Conservation (phyloP, 2,113 vertebrate species). For the Myrmecophaga tridactyla region DNA sequence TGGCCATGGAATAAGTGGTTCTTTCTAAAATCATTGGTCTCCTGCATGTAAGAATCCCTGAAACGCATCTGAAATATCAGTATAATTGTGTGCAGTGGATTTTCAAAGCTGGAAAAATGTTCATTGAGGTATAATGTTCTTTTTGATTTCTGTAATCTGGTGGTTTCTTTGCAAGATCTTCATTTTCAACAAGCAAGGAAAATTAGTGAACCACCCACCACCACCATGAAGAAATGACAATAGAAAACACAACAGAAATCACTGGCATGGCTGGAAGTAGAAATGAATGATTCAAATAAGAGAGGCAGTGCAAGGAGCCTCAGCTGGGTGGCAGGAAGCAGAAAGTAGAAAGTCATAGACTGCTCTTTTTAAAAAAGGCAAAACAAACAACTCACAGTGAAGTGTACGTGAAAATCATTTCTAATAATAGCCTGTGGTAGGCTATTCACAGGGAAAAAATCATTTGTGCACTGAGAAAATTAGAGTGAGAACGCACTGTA, state of each 20-base stretch:
- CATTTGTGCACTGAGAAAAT: slow-evolving; percentile 65
- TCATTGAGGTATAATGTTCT: neutral
- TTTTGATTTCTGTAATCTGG: neutral
- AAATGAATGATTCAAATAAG: slow-evolving; percentile 51
- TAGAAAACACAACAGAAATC: neutral
- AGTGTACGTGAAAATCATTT: slow-evolving; percentile 55
- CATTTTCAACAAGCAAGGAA: slow-evolving; percentile 32
- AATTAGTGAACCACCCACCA: neutral
- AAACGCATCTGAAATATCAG: neutral
- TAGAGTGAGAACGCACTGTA: slow-evolving; percentile 43
- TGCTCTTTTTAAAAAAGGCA: slow-evolving; percentile 39
- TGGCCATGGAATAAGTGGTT: neutral
- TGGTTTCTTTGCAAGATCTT: slow-evolving; percentile 10
- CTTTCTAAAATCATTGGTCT: neutral
- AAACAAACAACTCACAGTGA: slow-evolving; percentile 62
- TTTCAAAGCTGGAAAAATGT: slow-evolving; percentile 14
- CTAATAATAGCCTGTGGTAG: slow-evolving; percentile 68
- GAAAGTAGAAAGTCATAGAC: slow-evolving; percentile 4
- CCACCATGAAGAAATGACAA: rapidly evolving
- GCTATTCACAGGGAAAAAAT: slow-evolving; percentile 65
- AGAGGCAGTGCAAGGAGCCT: neutral
- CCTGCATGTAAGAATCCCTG: neutral
- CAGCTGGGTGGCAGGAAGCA: slow-evolving; percentile 25
- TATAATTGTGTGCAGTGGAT: neutral
- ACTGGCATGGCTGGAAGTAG: slow-evolving; percentile 13